phyloP scores from a whole-genome alignment of 2,797 vertebrate genomes.

The Mallotus villosus region DNA sequence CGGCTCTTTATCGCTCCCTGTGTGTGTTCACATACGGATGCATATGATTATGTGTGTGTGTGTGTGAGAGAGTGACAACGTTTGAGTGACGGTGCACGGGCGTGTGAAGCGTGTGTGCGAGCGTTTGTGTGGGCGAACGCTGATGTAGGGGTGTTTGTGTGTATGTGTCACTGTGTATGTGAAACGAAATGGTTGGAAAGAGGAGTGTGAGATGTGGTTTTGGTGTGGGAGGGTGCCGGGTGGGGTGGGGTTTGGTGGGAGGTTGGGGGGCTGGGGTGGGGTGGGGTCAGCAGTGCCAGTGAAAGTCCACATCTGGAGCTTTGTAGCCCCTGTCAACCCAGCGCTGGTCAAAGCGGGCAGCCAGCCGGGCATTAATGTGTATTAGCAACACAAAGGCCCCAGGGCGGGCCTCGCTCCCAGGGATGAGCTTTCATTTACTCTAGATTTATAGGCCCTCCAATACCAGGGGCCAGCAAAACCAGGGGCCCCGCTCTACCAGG shows the following conservation, averaged over 20 bases:
- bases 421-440: constrained; percentile 84
- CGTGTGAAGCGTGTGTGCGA: background rate
- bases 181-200: background rate
- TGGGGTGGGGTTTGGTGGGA: too few species aligned
- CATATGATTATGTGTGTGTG: background rate
- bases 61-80: constrained; percentile 47
- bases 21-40: too few species aligned
- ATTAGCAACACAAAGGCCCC: constrained; percentile 83
- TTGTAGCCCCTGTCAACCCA: constrained; percentile 73
- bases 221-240: constrained; percentile 65
- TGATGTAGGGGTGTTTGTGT: background rate
- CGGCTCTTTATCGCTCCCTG: too few species aligned
- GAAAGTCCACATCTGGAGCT: constrained; percentile 81
- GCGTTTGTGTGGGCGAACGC: background rate
- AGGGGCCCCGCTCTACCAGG: constrained; percentile 55
- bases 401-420: constrained; percentile 54
- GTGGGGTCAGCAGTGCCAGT: constrained; percentile 64
- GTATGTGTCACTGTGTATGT: constrained; percentile 18
- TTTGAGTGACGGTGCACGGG: background rate
- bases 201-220: constrained; percentile 23
- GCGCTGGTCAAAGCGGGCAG: constrained; percentile 78
- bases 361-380: constrained; percentile 80
- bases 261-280: too few species aligned
- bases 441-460: constrained; percentile 81
- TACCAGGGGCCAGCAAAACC: constrained; percentile 55